Evolutionary conservation across 2,888 invertebrate species (phyloP), one percentile per base, ranked within the genome.

Genomic region (Hirudinaria manillensis): DNA sequence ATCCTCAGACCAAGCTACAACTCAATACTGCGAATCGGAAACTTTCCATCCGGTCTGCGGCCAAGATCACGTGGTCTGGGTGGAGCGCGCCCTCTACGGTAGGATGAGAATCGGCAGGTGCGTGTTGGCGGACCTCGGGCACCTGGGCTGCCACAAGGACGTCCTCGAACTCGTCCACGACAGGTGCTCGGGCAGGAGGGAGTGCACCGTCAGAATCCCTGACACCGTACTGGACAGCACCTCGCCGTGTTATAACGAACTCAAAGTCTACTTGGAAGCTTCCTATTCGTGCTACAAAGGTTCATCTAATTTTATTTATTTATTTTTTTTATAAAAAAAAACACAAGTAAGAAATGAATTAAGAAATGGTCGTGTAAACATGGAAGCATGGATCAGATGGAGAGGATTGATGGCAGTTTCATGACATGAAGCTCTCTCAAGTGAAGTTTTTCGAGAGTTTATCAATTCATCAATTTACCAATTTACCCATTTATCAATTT

Each of bases 191-290:
- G 77, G 76, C 13, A 68, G 53, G 27, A 19, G 19, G 10, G 77
- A 73, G 21, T 77, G 77, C 76, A 65, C 73, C 45, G 56, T 77
- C 27, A 21, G 76, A 38, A 70, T 77, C 24, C 77, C 77, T 19
- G 76, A 77, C 66, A 61, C 19, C 3, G 56, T 73, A 10, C 45
- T 77, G 53, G 77, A 77, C 56, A 65, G 21, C 24, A 77, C 70
- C 24, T 61, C 45, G n/a, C 76, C 76, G 24, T 77, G 77, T 70
- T 77, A 70, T 38, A 77, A 77, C 36, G 77, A 77, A 36, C 73
- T 77, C 29, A 77, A 77, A 34, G 77, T 77, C 36, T 77, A 76
- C 45, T 65, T 77, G 10, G 77, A 77, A n/a, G 76, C 76, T 6
- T 66, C 51, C 13, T 76, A 76, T 66, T 55, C 53, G 3, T 77